Evolutionary conservation across 2,113 vertebrate genomes (phyloP), one percentile per base, ranked within the genome.

Genomic region (Castor canadensis): DNA sequence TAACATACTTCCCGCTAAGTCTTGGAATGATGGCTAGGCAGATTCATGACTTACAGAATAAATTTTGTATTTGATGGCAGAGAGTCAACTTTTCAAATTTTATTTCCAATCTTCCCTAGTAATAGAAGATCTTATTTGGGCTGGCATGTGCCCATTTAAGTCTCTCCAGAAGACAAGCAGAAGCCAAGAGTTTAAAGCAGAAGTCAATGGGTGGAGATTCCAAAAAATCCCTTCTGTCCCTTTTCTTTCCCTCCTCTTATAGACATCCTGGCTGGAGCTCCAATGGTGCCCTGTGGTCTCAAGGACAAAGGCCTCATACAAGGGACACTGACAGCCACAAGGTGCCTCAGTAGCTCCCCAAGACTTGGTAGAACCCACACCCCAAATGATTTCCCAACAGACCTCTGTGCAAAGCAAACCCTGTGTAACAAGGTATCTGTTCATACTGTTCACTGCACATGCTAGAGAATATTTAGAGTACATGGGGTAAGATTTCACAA

Each of bases 11-110:
- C 47, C 35, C 49, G 88, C 83, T 76, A 89, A 94, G 94, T 66
- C 94, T 75, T 92, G 58, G 32, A 52, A 87, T 66, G 58, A 60
- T 45, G 30, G 26, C 58, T 85, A 88, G 26, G 22, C 30, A 94
- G 81, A 93, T 76, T 60, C 80, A 95, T 45, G 58, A 52, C 40
- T 93, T 96, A 81, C 87, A 94, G 96, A 96, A 87, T 72, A 76
- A 81, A 91, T 67, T 82, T 66, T 58, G 13, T 67, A 73, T 83
- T 60, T 89, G 35, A 81, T 76, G 81, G 86, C 72, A 93, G 64
- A 93, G 9, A 93, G 40, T 96, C 79, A 89, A 35, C 58, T 87
- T 89, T 93, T 47, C 43, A 43, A 87, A 89, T 30, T 40, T 58
- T 22, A 85, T 90, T 92, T 95, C 88, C 47, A 92, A 22, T 49